A percentile compares a stretch with the other conserved stretches of the same genome.
These are phyloP conservation scores for Ceriagrion tenellum DNA, from an alignment of 2,888 invertebrate genomes.

Conservation along the genomic window DNA sequence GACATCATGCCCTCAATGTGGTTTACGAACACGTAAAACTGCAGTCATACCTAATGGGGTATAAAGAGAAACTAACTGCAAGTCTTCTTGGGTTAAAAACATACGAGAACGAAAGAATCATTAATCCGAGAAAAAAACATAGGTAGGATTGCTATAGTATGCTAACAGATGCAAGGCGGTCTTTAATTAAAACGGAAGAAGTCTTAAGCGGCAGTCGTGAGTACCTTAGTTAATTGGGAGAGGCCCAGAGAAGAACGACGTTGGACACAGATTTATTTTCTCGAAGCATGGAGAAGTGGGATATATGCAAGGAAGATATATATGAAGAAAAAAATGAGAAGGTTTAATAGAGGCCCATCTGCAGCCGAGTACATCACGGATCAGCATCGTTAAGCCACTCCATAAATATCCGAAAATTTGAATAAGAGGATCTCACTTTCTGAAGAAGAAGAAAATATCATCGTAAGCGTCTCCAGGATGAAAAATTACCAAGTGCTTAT, in stretches of 20 bases:
- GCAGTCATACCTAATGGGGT: too few species aligned
- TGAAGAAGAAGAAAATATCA: neutral
- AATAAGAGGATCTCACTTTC: conserved; percentile 7
- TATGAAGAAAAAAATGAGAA: neutral
- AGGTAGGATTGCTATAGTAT: neutral
- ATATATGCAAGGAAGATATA: neutral
- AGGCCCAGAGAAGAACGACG: neutral
- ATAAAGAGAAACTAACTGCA: too few species aligned
- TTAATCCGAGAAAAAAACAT: neutral
- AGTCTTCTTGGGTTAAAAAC: too few species aligned
- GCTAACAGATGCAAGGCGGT: conserved; percentile 12
- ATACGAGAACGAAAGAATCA: neutral
- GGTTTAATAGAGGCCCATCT: neutral
- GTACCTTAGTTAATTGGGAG: neutral
- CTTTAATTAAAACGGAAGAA: neutral
- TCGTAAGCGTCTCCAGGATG: neutral
- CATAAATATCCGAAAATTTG: conserved; percentile 13
- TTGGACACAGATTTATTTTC: neutral
- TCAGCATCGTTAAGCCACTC: conserved; percentile 45
- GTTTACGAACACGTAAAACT: too few species aligned
- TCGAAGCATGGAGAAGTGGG: neutral
- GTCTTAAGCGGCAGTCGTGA: neutral
- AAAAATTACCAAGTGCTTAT: neutral
- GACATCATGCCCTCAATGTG: too few species aligned
- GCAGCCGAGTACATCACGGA: conserved; percentile 16